Evolutionary conservation across 64 coral and sea anemone species (phyloP).

Genomic region (Dendrophyllia cribrosa): DNA sequence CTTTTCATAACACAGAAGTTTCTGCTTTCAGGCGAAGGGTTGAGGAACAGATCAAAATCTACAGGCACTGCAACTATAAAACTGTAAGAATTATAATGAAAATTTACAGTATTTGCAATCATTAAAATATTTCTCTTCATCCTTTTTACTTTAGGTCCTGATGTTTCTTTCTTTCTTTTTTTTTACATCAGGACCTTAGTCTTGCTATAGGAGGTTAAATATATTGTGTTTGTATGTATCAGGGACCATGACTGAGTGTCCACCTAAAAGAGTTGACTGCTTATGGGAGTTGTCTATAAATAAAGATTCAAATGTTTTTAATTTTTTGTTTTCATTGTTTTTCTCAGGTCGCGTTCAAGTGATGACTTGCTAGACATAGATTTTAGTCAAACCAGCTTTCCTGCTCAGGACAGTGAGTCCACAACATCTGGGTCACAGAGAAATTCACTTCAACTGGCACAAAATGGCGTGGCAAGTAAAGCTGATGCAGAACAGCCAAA

Average conservation of each 20-base stretch:
- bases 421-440: background rate
- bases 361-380: conserved; percentile 69
- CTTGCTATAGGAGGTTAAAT: no score
- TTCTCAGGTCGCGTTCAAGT: conserved; percentile 53
- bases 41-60: conserved; percentile 56
- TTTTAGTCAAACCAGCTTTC: conserved; percentile 43
- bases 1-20: no score
- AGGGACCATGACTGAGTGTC: no score
- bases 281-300: no score
- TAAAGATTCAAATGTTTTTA: no score
- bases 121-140: no score
- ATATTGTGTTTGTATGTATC: no score
- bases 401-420: conserved; percentile 35
- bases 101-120: no score
- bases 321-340: background rate
- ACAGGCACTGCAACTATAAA: conserved; percentile 31
- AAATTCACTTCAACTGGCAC: conserved; percentile 4
- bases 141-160: no score
- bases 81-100: conserved; percentile 30
- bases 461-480: background rate
- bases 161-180: no score
- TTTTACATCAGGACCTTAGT: no score
- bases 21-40: conserved; percentile 27
- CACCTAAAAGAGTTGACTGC: no score
- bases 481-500: background rate